phyloP scores from a whole-genome alignment of 2,113 vertebrate species.

The Austrofundulus limnaeus region DNA sequence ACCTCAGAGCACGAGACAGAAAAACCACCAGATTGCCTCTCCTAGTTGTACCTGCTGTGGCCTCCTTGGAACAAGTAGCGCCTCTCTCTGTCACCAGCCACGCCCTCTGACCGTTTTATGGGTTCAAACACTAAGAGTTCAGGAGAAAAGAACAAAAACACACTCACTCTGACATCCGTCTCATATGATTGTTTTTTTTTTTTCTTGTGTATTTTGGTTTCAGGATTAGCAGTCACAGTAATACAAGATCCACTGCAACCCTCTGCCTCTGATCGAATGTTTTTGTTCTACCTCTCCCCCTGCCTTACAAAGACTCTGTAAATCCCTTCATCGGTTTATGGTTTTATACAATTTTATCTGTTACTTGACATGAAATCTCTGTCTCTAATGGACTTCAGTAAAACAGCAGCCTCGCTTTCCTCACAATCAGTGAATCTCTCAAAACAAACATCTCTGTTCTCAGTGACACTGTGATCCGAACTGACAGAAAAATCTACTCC shows the following conservation, averaged over 20 bases:
- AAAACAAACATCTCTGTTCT: background rate
- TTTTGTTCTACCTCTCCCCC: conserved; percentile 70
- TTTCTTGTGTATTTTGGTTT: background rate
- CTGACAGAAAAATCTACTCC: background rate
- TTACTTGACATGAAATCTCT: conserved; percentile 7
- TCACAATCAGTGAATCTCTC: conserved; percentile 15
- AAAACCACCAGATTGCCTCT: conserved; percentile 75
- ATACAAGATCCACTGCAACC: conserved; percentile 26
- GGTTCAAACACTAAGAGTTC: conserved; percentile 3
- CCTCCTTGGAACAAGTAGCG: conserved; percentile 54
- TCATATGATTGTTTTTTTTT: background rate
- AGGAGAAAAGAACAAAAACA: conserved; percentile 9
- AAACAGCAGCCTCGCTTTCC: conserved; percentile 12
- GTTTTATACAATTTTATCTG: conserved; percentile 14
- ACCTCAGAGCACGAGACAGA: conserved; percentile 61
- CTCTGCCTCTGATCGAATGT: conserved; percentile 54
- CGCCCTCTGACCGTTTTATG: conserved; percentile 15
- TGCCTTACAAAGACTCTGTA: conserved; percentile 35
- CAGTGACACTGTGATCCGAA: background rate
- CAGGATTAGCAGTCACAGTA: background rate
- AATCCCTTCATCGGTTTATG: background rate
- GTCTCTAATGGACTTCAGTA: conserved; percentile 28
- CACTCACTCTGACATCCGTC: conserved; percentile 10
- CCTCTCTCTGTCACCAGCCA: conserved; percentile 57
- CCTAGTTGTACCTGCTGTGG: conserved; percentile 69